Percentiles rank a stretch among this genome's conserved stretches.
Evolutionary conservation across 1,140 invertebrate genomes (phyloP).

Genomic region (Aphis gossypii): DNA sequence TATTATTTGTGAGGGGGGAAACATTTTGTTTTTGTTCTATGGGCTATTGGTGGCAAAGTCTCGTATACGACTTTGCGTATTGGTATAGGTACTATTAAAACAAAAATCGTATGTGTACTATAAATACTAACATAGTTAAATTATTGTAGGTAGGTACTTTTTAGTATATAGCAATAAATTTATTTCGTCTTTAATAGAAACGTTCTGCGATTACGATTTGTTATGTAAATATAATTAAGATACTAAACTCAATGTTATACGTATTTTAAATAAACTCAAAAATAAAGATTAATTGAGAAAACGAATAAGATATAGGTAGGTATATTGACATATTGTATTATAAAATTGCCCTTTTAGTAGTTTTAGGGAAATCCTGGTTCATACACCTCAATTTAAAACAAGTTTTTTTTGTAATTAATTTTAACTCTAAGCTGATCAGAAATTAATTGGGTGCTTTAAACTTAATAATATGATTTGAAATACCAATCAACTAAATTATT

Average conservation of each 20-base stretch:
- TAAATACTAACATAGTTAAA: too few species aligned
- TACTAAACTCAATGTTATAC: not conserved
- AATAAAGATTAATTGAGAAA: not conserved
- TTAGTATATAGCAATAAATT: not conserved
- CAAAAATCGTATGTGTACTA: too few species aligned
- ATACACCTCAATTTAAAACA: not conserved
- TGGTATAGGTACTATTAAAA: too few species aligned
- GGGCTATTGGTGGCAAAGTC: too few species aligned
- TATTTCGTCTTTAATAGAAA: not conserved
- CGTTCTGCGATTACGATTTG: not conserved
- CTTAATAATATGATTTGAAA: not conserved
- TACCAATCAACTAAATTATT: not conserved
- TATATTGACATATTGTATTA: not conserved
- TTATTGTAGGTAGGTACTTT: too few species aligned
- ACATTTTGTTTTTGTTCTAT: too few species aligned
- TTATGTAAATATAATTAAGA: not conserved
- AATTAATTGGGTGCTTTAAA: not conserved
- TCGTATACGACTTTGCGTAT: too few species aligned
- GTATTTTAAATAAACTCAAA: not conserved
- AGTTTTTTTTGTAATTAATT: not conserved
- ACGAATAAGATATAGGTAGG: too few species aligned
- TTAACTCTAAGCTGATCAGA: not conserved
- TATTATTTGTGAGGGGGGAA: too few species aligned
- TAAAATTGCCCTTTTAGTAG: not conserved
- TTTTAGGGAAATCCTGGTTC: not conserved